phyloP scores from a whole-genome alignment of 2,113 vertebrate genomes.

The Percopsis transmontana region DNA sequence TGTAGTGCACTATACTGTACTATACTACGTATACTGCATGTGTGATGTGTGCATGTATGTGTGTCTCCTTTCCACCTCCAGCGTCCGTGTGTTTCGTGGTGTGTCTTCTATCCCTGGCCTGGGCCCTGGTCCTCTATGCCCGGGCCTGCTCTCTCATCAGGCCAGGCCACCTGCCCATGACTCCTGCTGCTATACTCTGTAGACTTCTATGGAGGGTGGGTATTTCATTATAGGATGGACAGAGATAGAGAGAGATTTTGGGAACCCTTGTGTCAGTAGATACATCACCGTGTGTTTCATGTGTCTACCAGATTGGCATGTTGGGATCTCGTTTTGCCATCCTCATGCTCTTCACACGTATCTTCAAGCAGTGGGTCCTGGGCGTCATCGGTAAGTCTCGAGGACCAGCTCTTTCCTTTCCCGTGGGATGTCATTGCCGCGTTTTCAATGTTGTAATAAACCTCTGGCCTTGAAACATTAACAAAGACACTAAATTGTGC shows the following conservation, averaged over 20 bases:
- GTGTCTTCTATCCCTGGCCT: conserved; percentile 81
- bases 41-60: not conserved
- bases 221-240: conserved; percentile 45
- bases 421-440: not conserved
- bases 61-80: conserved; percentile 18
- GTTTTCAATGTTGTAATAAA: not conserved
- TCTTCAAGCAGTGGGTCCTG: conserved; percentile 82
- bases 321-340: conserved; percentile 80
- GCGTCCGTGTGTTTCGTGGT: conserved; percentile 79
- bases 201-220: conserved; percentile 86
- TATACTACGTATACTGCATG: not conserved
- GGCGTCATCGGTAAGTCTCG: conserved; percentile 79
- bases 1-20: not conserved
- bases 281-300: not conserved
- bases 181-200: conserved; percentile 78
- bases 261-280: not conserved
- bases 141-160: conserved; percentile 73
- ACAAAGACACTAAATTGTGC: too few relatives aligned
- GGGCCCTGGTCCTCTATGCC: conserved; percentile 84
- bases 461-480: too few relatives aligned
- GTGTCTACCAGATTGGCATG: conserved; percentile 74
- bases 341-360: conserved; percentile 81
- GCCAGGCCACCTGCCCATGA: conserved; percentile 73
- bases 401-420: not conserved
- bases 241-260: not conserved